Evolutionary conservation across 2,888 invertebrate genomes (phyloP).

Genomic region (Synanthedon formicaeformis): DNA sequence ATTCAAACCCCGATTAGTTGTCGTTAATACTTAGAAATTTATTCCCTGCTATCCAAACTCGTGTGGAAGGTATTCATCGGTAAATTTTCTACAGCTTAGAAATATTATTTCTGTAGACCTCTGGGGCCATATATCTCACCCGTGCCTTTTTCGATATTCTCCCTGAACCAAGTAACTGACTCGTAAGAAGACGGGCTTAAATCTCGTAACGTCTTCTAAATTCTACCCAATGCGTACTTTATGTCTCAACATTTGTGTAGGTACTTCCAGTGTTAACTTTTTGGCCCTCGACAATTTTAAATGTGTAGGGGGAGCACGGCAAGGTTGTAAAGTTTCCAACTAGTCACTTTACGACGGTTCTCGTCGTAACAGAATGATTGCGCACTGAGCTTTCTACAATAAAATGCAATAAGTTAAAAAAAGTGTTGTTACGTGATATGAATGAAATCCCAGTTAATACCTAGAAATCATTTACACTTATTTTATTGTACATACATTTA

Average conservation of each 20-base stretch:
- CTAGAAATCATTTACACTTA: too few relatives aligned
- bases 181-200: slow-evolving; percentile 22
- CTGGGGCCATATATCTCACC: slow-evolving; percentile 21
- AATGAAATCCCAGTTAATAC: slow-evolving; percentile 13
- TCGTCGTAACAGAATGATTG: slow-evolving; percentile 52
- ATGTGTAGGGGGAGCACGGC: slow-evolving; percentile 27
- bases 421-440: slow-evolving; percentile 32
- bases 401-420: slow-evolving; percentile 43
- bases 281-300: slow-evolving; percentile 37
- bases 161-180: slow-evolving; percentile 20
- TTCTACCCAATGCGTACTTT: neutral
- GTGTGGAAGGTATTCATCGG: neutral
- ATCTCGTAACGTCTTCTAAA: slow-evolving; percentile 14
- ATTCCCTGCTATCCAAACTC: neutral
- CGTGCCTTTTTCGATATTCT: slow-evolving; percentile 6
- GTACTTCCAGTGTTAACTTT: slow-evolving; percentile 15
- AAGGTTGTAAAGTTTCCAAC: slow-evolving; percentile 47
- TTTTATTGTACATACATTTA: too few relatives aligned
- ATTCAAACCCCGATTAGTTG: too few relatives aligned
- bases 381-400: slow-evolving; percentile 35
- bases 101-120: slow-evolving; percentile 26
- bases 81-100: slow-evolving; percentile 21
- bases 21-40: too few relatives aligned
- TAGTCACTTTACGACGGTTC: slow-evolving; percentile 52
- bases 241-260: neutral